phyloP scores from a whole-genome alignment of 2,797 vertebrate genomes.

The Kryptopterus vitreolus region DNA sequence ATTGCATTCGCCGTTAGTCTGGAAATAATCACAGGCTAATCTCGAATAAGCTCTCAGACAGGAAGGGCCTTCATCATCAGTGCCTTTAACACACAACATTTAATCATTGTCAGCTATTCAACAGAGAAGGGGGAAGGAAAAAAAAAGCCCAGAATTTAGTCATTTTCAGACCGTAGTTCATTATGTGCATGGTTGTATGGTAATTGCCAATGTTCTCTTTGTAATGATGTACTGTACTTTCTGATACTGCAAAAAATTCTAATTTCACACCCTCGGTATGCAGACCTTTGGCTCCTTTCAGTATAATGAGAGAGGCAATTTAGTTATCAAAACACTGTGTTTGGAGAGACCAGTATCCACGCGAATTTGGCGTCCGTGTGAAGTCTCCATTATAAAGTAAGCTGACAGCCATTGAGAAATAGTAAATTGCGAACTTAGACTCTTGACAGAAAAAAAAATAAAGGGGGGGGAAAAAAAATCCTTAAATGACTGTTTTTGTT shows the following conservation, averaged over 20 bases:
- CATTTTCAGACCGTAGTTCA: slow-evolving; percentile 36
- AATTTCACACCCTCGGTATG: slow-evolving; percentile 54
- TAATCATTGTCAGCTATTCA: slow-evolving; percentile 47
- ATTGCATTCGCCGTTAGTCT: slow-evolving; percentile 23
- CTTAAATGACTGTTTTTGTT: slow-evolving; percentile 57
- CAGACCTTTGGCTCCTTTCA: slow-evolving; percentile 47
- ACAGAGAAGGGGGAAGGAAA: background rate
- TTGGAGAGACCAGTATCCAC: slow-evolving; percentile 52
- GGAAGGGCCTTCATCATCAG: slow-evolving; percentile 33
- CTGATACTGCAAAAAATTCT: slow-evolving; percentile 45
- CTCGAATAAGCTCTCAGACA: slow-evolving; percentile 15
- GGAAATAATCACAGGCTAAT: slow-evolving; percentile 28
- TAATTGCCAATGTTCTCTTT: slow-evolving; percentile 47
- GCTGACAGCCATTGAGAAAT: slow-evolving; percentile 57
- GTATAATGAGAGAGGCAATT: slow-evolving; percentile 57
- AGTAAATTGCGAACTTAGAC: slow-evolving; percentile 54
- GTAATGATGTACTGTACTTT: slow-evolving; percentile 44
- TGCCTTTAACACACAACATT: slow-evolving; percentile 44
- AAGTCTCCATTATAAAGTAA: slow-evolving; percentile 53
- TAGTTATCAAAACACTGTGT: slow-evolving; percentile 54
- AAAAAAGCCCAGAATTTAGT: slow-evolving; percentile 26
- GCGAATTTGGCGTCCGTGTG: slow-evolving; percentile 49
- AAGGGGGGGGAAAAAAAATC: too few species aligned
- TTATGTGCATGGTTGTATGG: slow-evolving; percentile 40
- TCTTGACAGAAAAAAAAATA: slow-evolving; percentile 49